Evolutionary conservation across 1,140 invertebrate genomes (phyloP), one percentile per base, ranked within the genome.

Genomic region (Bombus pascuorum): DNA sequence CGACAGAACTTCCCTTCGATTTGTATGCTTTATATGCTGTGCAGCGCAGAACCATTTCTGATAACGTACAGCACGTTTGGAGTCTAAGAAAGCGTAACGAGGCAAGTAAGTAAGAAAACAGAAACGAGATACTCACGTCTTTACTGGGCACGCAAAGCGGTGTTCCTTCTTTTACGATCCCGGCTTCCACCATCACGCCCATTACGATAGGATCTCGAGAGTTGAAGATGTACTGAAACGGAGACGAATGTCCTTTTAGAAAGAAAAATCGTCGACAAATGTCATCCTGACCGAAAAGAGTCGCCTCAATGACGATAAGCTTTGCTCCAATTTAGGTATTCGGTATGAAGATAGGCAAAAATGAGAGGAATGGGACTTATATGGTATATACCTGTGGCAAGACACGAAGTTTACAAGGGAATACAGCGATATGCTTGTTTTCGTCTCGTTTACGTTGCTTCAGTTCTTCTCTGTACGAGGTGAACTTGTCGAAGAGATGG

Each of bases 401-500:
- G 78, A 98, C 96, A 90, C 96, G 97, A 53, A 99, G 95, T 95
- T 99, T 99, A 96, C 99, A 99, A 0, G 99, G 99, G 95, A 99
- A 99, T 37, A 99, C 99, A 25, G 99, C 99, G 83, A 99, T 97
- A 91, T 98, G 97, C 93, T 99, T 99, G 95, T 98, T 98, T 93
- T 99, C 98, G 89, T 99, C 98, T 25, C 99, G 97, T 93, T 99
- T 99, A 93, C 97, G 97, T 91, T 97, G 96, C 93, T 98, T 98
- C n/a, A 99, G 95, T 90, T 99, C 98, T 78, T 99, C 98, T 79
- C 98, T 96, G 94, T 99, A 99, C 32, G 97, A 97, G 86, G 97
- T 99, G 95, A 99, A 99, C 94, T 98, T 98, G 95, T 99, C 99
- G 95, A 99, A 99, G 85, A 99, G 95, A 96, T 99, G 99, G 95